Evolutionary conservation across 2,113 vertebrate species (phyloP).

Genomic region (Hydropotes inermis): DNA sequence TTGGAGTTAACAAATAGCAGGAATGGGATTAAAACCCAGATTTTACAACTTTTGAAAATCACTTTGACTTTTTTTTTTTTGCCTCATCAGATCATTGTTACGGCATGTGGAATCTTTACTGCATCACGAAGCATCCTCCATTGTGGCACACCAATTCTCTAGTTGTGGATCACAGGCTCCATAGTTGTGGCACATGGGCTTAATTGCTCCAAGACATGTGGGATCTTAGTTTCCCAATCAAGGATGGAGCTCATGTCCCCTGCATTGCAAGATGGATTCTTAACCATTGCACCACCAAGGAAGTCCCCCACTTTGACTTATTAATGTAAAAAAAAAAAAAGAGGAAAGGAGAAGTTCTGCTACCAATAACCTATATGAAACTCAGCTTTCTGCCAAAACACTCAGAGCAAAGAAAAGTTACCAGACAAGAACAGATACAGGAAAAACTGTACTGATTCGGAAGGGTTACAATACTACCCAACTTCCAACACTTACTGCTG

Average conservation of each 20-base stretch:
- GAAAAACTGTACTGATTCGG: neutral
- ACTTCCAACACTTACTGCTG: neutral
- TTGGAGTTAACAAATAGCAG: neutral
- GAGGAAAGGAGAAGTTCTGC: neutral
- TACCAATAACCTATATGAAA: neutral
- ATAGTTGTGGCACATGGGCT: accelerated
- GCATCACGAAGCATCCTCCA: neutral
- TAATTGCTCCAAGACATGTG: neutral
- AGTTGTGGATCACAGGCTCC: neutral
- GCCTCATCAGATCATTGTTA: neutral
- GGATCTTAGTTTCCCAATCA: neutral
- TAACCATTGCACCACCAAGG: neutral
- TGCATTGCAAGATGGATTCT: neutral
- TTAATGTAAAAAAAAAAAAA: neutral
- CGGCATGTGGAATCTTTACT: accelerated
- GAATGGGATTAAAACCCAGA: neutral
- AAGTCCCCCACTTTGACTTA: neutral
- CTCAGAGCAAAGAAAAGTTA: neutral
- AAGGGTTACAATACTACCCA: neutral
- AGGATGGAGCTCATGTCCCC: neutral
- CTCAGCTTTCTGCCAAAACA: neutral
- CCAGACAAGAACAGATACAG: neutral
- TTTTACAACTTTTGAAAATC: neutral
- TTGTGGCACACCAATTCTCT: neutral
- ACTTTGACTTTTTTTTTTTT: neutral